A percentile compares a stretch with the other conserved stretches of the same genome.
Evolutionary conservation across 2,113 vertebrate species (phyloP).

Genomic region (Parus major): DNA sequence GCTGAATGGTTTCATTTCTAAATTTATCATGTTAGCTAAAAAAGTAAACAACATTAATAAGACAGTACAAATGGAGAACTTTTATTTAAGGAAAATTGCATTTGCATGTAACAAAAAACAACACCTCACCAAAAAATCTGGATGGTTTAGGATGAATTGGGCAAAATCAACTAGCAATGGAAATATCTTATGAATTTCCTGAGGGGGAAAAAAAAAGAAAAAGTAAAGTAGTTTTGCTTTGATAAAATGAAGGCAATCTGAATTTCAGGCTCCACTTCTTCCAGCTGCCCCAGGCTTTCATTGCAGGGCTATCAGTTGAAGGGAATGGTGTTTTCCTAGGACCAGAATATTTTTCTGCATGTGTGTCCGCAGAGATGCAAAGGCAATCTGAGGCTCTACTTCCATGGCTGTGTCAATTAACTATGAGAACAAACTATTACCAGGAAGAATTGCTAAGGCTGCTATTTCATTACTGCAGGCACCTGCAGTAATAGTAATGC

Average conservation of each 20-base stretch:
- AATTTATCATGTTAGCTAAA: neutral
- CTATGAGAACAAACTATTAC: neutral
- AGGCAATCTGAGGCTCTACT: neutral
- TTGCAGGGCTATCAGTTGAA: neutral
- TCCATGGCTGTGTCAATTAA: constrained; percentile 15
- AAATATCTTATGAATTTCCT: constrained; percentile 9
- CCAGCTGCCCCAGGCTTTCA: constrained; percentile 21
- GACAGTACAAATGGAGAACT: neutral
- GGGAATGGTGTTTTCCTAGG: constrained; percentile 1
- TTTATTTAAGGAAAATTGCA: neutral
- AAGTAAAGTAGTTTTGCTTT: neutral
- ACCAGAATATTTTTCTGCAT: neutral
- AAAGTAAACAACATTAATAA: neutral
- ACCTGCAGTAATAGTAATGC: neutral
- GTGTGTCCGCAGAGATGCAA: neutral
- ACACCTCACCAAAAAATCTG: neutral
- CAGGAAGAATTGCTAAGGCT: neutral
- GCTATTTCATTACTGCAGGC: neutral
- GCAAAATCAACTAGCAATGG: neutral
- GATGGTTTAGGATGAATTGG: neutral
- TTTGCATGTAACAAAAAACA: neutral
- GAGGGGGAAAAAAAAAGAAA: neutral
- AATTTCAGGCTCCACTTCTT: constrained; percentile 58
- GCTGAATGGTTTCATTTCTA: neutral
- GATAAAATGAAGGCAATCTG: constrained; percentile 41